Evolutionary conservation across 2,797 vertebrate genomes (phyloP).

Genomic region (Harpagifer antarcticus): DNA sequence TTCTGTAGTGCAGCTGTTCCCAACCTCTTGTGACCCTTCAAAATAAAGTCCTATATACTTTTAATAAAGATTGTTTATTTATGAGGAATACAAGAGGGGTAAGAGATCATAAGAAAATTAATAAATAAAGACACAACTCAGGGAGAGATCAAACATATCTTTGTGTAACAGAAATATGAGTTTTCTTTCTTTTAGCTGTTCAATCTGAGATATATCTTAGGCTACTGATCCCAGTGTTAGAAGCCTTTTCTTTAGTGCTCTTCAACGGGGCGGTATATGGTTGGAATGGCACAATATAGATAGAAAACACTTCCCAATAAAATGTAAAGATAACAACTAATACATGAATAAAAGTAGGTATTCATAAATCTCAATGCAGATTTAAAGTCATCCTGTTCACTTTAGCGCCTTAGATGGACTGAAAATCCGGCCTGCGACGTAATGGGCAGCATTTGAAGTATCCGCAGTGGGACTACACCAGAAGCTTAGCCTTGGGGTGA

Average conservation of each 20-base stretch:
- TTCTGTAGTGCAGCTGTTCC: background rate
- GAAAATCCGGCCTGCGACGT: background rate
- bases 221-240: no score
- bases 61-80: background rate
- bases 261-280: background rate
- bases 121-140: background rate
- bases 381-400: background rate
- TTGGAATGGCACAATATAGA: background rate
- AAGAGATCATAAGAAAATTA: background rate
- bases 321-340: background rate
- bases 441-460: constrained; percentile 28
- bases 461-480: constrained; percentile 34
- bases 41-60: background rate
- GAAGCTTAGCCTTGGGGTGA: constrained; percentile 54
- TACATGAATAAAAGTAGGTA: background rate
- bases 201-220: background rate
- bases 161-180: background rate
- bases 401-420: background rate
- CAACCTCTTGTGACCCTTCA: background rate
- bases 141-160: background rate
- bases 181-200: background rate
- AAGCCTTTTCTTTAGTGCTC: background rate
- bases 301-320: background rate
- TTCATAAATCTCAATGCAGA: background rate
- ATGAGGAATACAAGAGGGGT: background rate